These are phyloP conservation scores for Agonum fuliginosum DNA, from an alignment of 2,888 invertebrate genomes.

Conservation along the genomic window DNA sequence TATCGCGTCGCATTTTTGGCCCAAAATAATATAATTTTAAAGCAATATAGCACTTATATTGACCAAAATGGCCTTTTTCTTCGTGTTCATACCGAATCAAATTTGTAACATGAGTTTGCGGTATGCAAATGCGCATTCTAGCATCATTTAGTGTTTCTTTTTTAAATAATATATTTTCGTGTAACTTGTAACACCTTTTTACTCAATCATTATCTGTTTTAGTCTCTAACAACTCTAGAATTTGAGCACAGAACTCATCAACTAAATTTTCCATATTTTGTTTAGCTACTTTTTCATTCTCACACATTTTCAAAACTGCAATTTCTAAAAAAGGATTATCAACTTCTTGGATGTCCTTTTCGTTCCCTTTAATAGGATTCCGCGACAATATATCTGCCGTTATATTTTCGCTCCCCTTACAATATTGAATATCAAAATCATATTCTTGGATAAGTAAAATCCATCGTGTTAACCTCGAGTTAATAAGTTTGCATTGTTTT, in stretches of 20 bases:
- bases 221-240: slow-evolving; percentile 14
- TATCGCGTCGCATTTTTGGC: slow-evolving; percentile 33
- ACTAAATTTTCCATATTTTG: too few species aligned
- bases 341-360: too few species aligned
- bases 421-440: slow-evolving; percentile 56
- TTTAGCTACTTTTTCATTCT: too few species aligned
- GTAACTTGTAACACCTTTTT: too few species aligned
- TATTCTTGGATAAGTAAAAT: slow-evolving; percentile 57
- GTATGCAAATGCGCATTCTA: too few species aligned
- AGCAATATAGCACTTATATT: slow-evolving; percentile 25
- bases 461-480: slow-evolving; percentile 58
- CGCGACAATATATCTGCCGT: slow-evolving; percentile 52
- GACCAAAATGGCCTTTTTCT: slow-evolving; percentile 55
- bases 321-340: too few species aligned
- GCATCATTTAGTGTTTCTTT: too few species aligned
- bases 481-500: slow-evolving; percentile 42
- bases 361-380: too few species aligned
- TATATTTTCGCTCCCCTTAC: slow-evolving; percentile 58
- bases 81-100: slow-evolving; percentile 37
- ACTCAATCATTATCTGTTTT: too few species aligned
- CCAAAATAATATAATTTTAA: slow-evolving; percentile 38
- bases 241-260: too few species aligned
- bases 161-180: too few species aligned
- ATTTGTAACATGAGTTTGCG: background rate
- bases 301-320: too few species aligned